Evolutionary conservation across 2,113 vertebrate genomes (phyloP).

Genomic region (Dendropsophus ebraccatus): DNA sequence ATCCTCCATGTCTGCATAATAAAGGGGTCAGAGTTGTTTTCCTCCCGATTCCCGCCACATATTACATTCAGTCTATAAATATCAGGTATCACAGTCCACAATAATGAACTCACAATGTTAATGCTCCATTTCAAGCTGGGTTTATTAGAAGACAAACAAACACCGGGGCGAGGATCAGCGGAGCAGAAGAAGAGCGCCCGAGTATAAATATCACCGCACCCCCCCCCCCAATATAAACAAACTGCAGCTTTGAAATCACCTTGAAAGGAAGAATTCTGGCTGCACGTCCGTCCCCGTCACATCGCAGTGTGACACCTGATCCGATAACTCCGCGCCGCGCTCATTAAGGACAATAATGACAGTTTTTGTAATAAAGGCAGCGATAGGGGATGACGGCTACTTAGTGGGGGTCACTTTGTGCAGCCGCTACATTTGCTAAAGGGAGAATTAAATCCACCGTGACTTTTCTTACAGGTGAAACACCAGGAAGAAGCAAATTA

Average conservation of each 20-base stretch:
- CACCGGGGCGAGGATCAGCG: neutral
- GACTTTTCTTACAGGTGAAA: neutral
- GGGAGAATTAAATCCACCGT: neutral
- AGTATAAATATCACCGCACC: neutral
- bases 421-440: neutral
- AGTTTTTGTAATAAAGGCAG: neutral
- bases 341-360: constrained; percentile 27
- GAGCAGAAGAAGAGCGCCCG: neutral
- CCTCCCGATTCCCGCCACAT: neutral
- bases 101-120: constrained; percentile 6
- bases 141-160: constrained; percentile 16
- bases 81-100: neutral
- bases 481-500: too few relatives aligned
- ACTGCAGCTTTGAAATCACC: neutral
- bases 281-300: neutral
- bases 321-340: neutral
- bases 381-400: neutral
- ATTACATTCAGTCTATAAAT: neutral
- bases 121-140: neutral
- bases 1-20: neutral
- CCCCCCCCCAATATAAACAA: neutral
- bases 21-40: neutral
- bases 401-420: neutral
- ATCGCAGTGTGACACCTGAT: constrained; percentile 9
- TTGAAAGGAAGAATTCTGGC: neutral